Evolutionary conservation across 2,113 vertebrate genomes (phyloP).

Genomic region (Coptodon rendalli): DNA sequence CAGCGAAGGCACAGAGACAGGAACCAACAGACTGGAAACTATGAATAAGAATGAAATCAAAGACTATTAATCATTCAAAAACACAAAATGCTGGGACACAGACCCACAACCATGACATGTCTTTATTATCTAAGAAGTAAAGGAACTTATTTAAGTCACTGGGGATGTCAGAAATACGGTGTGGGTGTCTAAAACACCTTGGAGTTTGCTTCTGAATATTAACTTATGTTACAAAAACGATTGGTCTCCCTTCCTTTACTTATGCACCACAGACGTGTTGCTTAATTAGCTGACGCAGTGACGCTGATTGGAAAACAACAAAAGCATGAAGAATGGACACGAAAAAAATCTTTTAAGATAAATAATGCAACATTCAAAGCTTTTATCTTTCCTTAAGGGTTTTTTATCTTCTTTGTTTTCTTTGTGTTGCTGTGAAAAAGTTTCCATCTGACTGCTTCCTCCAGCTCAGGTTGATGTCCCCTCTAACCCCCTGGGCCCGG

Average conservation of each 20-base stretch:
- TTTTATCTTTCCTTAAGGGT: not conserved
- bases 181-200: not conserved
- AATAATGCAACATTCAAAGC: not conserved
- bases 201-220: not conserved
- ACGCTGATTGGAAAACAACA: fast-evolving
- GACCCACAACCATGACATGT: not conserved
- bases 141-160: not conserved
- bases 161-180: fast-evolving
- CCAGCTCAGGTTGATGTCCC: not conserved
- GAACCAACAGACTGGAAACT: not conserved
- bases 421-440: not conserved
- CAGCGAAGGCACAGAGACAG: not conserved
- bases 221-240: not conserved
- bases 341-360: fast-evolving
- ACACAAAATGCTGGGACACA: not conserved
- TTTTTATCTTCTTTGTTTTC: not conserved
- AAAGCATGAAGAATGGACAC: not conserved
- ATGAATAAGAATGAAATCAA: not conserved
- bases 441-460: not conserved
- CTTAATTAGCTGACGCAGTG: fast-evolving
- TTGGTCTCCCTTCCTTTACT: not conserved
- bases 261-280: not conserved
- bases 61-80: not conserved
- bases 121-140: not conserved
- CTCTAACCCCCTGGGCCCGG: not conserved